Percentiles rank a stretch among this genome's conserved stretches.
Conservation (phyloP, 2,113 vertebrate species). For the Lipophrys pholis region DNA sequence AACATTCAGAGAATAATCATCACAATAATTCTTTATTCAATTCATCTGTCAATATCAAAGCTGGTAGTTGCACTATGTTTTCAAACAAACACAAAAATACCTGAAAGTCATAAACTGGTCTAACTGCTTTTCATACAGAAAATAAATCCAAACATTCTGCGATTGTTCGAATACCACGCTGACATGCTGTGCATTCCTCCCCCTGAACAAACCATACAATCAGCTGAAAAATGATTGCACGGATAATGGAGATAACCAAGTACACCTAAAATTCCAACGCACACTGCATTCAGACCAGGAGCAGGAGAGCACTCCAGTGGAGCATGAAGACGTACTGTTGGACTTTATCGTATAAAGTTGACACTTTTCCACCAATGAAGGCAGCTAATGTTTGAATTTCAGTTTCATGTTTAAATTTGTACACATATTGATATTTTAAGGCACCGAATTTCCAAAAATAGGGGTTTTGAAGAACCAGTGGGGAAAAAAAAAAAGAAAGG, state of each 20-base stretch:
- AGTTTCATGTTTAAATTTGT: background rate
- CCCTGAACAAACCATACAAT: background rate
- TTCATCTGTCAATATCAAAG: background rate
- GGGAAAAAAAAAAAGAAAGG: too few relatives aligned
- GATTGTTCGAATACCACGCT: background rate
- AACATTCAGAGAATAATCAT: too few relatives aligned
- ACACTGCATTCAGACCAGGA: background rate
- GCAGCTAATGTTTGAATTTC: background rate
- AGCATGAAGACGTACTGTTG: background rate
- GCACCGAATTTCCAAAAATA: background rate
- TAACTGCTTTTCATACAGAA: background rate
- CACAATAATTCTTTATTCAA: background rate
- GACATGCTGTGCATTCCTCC: background rate
- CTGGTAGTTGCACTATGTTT: too few relatives aligned
- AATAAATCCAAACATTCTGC: background rate
- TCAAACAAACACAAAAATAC: background rate
- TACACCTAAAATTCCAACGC: background rate
- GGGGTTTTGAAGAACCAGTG: background rate
- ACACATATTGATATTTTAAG: background rate
- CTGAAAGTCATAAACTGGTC: background rate
- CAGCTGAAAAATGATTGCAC: background rate
- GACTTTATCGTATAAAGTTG: slow-evolving; percentile 2
- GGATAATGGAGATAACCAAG: background rate
- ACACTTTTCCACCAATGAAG: background rate
- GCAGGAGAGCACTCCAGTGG: background rate